Evolutionary conservation across 2,113 vertebrate genomes (phyloP), one percentile per base, ranked within the genome.

Genomic region (Suricata suricatta): DNA sequence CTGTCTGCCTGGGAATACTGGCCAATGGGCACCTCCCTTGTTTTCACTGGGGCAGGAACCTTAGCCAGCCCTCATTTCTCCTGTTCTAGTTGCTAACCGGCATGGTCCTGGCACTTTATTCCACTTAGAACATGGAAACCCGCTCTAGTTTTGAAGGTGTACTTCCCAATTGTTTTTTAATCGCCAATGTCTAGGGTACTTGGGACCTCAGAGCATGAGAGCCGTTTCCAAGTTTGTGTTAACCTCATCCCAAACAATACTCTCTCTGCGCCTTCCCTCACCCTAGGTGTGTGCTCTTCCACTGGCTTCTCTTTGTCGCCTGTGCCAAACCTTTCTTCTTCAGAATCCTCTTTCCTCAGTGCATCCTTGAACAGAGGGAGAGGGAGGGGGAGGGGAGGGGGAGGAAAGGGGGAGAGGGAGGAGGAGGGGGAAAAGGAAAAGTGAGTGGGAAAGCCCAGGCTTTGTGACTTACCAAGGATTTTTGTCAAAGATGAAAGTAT

Each of bases 381-480:
- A 63, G 8, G 74, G 19, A 35, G 23, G 35, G 66, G 50, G 19
- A 21, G 10, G 7, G 3, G 31, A n/a, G 9, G 41, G 15, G 16
- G 27, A 66, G n/a, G n/a, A n/a, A n/a, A n/a, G 15, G 2, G 23
- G 52, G 66, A 31, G 23, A 31, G 16, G 57, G 50, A 71, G 2
- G 82, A 2, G 80, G n/a, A 74, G 19, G 21, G 52, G 38, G 17
- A 57, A 21, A 25, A 84, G 38, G 23, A 23, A 1, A 16, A 72
- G 57, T 44, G 71, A 71, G 50, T n/a, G 80, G 92, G 85, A 66
- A 91, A 69, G 47, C 50, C 50, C 88, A 44, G 88, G 92, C 95
- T 76, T 41, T 76, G 80, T 81, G 96, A 92, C 89, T 89, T 90
- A 68, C 96, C 95, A 96, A 95, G 97, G 95, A 95, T 81, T 93